phyloP scores from a whole-genome alignment of 2,888 invertebrate species.

The Flabesymbios commensalis region DNA sequence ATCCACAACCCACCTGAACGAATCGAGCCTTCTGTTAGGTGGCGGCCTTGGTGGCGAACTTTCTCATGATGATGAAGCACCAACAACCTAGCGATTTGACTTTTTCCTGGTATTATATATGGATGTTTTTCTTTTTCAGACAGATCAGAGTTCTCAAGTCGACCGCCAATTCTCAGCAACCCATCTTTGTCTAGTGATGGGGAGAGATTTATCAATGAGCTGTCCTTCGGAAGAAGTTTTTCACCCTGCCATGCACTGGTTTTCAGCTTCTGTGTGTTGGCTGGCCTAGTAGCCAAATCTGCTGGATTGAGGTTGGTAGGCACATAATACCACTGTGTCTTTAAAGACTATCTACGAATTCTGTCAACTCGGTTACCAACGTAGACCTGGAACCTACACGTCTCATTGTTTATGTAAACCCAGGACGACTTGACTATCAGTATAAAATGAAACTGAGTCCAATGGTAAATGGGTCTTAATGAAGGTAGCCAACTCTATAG shows the following conservation, averaged over 20 bases:
- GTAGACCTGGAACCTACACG: constrained; percentile 17
- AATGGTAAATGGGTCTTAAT: not conserved
- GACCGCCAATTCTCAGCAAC: not conserved
- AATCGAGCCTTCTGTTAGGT: not conserved
- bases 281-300: constrained; percentile 15
- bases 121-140: not conserved
- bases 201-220: not conserved
- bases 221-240: not conserved
- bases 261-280: too few relatives aligned
- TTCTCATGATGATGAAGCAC: not conserved
- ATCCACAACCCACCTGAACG: not conserved
- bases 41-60: not conserved
- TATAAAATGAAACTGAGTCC: not conserved
- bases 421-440: constrained; percentile 4
- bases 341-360: constrained; percentile 2
- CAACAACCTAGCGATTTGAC: not conserved
- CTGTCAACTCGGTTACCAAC: constrained; percentile 18
- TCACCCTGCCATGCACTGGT: too few relatives aligned
- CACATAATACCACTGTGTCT: constrained; percentile 19
- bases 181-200: not conserved
- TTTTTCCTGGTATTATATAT: not conserved
- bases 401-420: constrained; percentile 5
- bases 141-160: not conserved
- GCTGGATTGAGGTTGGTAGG: constrained; percentile 16
- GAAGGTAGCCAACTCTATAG: not conserved